A percentile compares a stretch with the other conserved stretches of the same genome.
phyloP scores from a whole-genome alignment of 1,140 invertebrate genomes.

The Platorchestia sp. region DNA sequence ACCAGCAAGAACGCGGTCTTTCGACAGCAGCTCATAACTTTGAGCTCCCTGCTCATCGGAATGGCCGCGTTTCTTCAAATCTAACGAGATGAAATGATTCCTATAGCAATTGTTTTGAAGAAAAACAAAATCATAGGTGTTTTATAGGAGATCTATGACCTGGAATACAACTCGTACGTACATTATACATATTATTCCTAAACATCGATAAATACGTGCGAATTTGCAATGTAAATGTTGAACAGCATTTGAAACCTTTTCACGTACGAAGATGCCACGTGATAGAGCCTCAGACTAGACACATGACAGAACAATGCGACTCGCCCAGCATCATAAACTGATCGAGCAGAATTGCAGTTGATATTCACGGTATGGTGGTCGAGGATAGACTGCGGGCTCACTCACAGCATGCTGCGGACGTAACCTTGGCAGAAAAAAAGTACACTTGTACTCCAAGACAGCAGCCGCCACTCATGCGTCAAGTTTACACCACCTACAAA shows the following conservation, averaged over 20 bases:
- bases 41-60: not conserved
- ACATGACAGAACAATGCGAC: not conserved
- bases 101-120: not conserved
- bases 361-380: conserved; percentile 24
- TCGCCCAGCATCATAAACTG: not conserved
- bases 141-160: not conserved
- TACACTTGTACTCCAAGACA: conserved; percentile 23
- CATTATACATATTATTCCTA: not conserved
- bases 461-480: not conserved
- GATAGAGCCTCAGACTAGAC: not conserved
- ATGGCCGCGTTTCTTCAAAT: not conserved
- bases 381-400: conserved; percentile 48
- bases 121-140: not conserved
- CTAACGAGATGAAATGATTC: not conserved
- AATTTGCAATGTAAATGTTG: not conserved
- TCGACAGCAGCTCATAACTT: conserved; percentile 45
- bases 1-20: conserved; percentile 52
- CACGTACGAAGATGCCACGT: not conserved
- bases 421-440: conserved; percentile 48
- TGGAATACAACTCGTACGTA: not conserved
- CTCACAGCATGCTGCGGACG: conserved; percentile 6
- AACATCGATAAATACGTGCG: not conserved
- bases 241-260: not conserved
- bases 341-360: not conserved
- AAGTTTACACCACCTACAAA: not conserved